These are phyloP conservation scores for Xiphophorus couchianus DNA, from an alignment of 2,113 vertebrate species.

Conservation along the genomic window DNA sequence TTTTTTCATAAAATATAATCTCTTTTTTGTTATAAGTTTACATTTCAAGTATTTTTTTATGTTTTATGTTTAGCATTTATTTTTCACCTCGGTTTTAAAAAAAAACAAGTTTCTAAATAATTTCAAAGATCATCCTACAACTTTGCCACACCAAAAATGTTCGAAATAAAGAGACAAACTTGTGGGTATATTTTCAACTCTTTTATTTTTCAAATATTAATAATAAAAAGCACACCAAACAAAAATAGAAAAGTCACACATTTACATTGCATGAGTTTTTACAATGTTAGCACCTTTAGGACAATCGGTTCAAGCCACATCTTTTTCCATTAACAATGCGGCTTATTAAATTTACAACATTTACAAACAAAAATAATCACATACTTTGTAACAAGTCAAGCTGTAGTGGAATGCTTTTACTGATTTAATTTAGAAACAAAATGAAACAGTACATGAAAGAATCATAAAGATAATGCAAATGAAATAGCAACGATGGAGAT, in stretches of 20 bases:
- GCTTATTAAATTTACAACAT: slow-evolving; percentile 47
- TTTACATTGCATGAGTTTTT: neutral
- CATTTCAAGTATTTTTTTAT: too few species aligned
- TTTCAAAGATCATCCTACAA: too few species aligned
- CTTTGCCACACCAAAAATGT: neutral
- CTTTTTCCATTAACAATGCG: slow-evolving; percentile 23
- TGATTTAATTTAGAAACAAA: slow-evolving; percentile 20
- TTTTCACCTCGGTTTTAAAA: too few species aligned
- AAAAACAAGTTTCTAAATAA: too few species aligned
- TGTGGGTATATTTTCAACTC: neutral
- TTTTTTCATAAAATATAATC: too few species aligned
- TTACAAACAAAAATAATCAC: slow-evolving; percentile 55
- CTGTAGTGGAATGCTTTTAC: slow-evolving; percentile 66
- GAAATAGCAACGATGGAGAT: slow-evolving; percentile 35
- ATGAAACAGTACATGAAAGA: slow-evolving; percentile 38
- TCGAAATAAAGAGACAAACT: neutral
- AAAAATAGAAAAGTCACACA: slow-evolving; percentile 45
- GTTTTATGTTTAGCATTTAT: too few species aligned
- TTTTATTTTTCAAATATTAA: slow-evolving; percentile 74
- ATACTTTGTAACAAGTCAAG: slow-evolving; percentile 27
- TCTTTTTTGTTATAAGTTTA: too few species aligned
- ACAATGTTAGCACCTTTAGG: slow-evolving; percentile 33
- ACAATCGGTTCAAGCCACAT: slow-evolving; percentile 30
- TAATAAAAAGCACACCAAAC: slow-evolving; percentile 66
- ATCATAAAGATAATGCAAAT: slow-evolving; percentile 35